A percentile compares a stretch with the other conserved stretches of the same genome.
These are phyloP conservation scores for Metaphire vulgaris DNA, from an alignment of 1,140 invertebrate species.

Conservation along the genomic window DNA sequence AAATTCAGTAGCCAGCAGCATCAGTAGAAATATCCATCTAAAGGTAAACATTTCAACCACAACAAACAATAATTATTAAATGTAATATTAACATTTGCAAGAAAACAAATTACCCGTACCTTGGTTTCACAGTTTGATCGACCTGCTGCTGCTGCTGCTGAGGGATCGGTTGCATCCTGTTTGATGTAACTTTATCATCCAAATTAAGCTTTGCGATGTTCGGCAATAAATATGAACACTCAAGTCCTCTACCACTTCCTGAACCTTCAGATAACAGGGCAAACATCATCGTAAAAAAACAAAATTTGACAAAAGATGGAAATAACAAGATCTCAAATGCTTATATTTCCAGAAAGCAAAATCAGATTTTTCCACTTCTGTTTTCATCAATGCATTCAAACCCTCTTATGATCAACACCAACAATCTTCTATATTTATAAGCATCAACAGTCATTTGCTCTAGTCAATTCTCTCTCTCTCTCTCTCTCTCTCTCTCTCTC, in stretches of 20 bases:
- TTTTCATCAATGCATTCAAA: too few relatives aligned
- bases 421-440: neutral
- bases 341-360: neutral
- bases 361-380: too few relatives aligned
- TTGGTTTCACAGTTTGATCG: constrained; percentile 23
- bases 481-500: constrained; percentile 1
- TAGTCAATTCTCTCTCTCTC: neutral
- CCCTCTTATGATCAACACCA: too few relatives aligned
- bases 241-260: constrained; percentile 45
- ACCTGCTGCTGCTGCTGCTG: constrained; percentile 7
- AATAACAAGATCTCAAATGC: neutral
- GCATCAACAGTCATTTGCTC: neutral
- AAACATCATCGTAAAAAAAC: neutral
- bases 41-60: too few relatives aligned
- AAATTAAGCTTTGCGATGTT: constrained; percentile 64
- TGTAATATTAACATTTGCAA: too few relatives aligned
- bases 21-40: too few relatives aligned
- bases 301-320: neutral
- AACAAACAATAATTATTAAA: too few relatives aligned
- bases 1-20: too few relatives aligned
- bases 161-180: neutral
- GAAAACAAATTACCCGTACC: too few relatives aligned
- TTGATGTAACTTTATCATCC: constrained; percentile 35
- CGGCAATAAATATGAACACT: constrained; percentile 64
- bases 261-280: neutral